Percentiles rank a stretch among this genome's conserved stretches.
These are phyloP conservation scores for Hyperopisus bebe DNA, from an alignment of 2,113 vertebrate genomes.

Conservation along the genomic window DNA sequence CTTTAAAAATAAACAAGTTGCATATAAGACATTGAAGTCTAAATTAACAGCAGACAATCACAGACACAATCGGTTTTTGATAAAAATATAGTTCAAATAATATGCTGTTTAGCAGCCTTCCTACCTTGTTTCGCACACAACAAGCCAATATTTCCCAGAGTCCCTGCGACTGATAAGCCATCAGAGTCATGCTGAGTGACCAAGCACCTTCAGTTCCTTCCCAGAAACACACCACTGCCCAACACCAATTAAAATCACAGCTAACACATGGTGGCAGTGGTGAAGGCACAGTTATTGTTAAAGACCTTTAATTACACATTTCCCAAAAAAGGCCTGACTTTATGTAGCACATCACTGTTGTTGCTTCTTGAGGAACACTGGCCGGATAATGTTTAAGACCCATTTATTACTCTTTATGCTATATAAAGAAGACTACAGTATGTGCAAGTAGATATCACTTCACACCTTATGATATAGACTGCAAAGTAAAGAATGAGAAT, in stretches of 20 bases:
- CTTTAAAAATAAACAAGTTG: not conserved
- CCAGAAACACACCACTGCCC: conserved; percentile 48
- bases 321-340: not conserved
- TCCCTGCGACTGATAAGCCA: conserved; percentile 23
- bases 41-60: not conserved
- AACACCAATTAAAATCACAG: conserved; percentile 53
- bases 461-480: conserved; percentile 33
- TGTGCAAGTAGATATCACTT: not conserved
- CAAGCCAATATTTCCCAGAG: conserved; percentile 10
- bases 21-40: not conserved
- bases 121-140: conserved; percentile 24
- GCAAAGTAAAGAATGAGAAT: conserved; percentile 34
- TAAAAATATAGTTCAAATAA: not conserved
- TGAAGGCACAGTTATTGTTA: conserved; percentile 37
- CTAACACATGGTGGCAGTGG: conserved; percentile 32
- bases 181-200: conserved; percentile 48
- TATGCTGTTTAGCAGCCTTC: not conserved
- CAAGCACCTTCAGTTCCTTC: conserved; percentile 48
- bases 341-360: not conserved
- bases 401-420: not conserved
- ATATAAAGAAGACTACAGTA: not conserved
- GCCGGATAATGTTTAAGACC: not conserved
- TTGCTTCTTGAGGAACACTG: not conserved
- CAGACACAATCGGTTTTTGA: not conserved
- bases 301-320: conserved; percentile 34